phyloP scores from a whole-genome alignment of 2,797 vertebrate species.

The Alfaro cultratus region DNA sequence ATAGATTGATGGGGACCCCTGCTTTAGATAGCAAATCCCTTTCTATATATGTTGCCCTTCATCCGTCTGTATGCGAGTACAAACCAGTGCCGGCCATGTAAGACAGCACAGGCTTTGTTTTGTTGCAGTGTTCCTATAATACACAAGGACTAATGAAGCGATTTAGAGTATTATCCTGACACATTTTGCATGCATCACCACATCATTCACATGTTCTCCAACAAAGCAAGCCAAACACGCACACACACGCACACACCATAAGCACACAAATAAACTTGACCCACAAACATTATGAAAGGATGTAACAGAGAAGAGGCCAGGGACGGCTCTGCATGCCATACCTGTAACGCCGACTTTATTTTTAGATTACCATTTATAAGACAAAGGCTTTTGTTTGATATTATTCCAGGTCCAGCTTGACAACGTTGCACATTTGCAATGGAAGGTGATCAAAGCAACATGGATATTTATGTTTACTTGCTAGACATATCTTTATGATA shows the following conservation, averaged over 20 bases:
- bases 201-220: conserved; percentile 23
- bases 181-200: conserved; percentile 42
- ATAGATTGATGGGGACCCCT: conserved; percentile 30
- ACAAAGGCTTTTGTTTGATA: conserved; percentile 62
- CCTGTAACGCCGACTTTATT: conserved; percentile 72
- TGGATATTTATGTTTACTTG: conserved; percentile 60
- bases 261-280: conserved; percentile 24
- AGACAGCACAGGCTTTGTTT: conserved; percentile 36
- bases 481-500: conserved; percentile 45
- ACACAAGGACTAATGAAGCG: conserved; percentile 27
- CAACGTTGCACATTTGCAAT: conserved; percentile 36
- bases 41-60: conserved; percentile 57
- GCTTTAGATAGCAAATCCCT: conserved; percentile 56
- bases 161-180: conserved; percentile 48
- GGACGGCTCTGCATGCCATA: conserved; percentile 33
- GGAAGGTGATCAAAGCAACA: conserved; percentile 57
- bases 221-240: conserved; percentile 27
- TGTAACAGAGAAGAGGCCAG: conserved; percentile 10
- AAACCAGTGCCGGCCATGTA: conserved; percentile 44
- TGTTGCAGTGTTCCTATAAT: conserved; percentile 42
- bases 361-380: conserved; percentile 70
- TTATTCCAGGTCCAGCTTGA: conserved; percentile 38
- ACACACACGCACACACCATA: neutral
- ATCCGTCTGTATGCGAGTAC: conserved; percentile 51
- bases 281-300: conserved; percentile 25